Evolutionary conservation across 2,797 vertebrate species (phyloP).

Genomic region (Phaenicophaeus curvirostris): DNA sequence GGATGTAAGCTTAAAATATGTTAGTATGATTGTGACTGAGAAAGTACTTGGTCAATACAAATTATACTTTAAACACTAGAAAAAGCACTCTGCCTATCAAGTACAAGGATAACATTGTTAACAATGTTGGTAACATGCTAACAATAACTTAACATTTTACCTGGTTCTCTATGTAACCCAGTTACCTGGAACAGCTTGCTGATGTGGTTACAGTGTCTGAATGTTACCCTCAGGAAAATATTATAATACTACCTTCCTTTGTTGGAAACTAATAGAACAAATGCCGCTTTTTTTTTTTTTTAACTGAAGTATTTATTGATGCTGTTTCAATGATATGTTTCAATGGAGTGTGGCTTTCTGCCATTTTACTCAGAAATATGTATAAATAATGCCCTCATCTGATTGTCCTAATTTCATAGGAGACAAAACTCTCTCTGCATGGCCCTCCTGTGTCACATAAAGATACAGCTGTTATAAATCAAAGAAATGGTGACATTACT

Average conservation of each 20-base stretch:
- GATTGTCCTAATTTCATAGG: slow-evolving; percentile 64
- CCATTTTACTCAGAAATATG: slow-evolving; percentile 38
- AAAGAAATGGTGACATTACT: slow-evolving; percentile 63
- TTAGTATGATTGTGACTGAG: not conserved
- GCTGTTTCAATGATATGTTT: not conserved
- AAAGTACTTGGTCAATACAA: not conserved
- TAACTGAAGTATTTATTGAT: not conserved
- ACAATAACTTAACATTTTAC: not conserved
- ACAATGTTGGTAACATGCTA: not conserved
- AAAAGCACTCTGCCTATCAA: not conserved
- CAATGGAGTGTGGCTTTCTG: not conserved
- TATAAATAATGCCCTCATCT: slow-evolving; percentile 29
- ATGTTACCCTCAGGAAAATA: not conserved
- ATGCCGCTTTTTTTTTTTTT: not conserved
- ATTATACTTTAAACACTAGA: not conserved
- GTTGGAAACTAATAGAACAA: not conserved
- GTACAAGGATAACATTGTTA: not conserved
- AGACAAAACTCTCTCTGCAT: slow-evolving; percentile 52
- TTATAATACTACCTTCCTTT: not conserved
- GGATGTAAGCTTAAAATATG: not conserved
- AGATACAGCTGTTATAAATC: slow-evolving; percentile 71
- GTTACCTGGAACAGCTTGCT: not conserved
- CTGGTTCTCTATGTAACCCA: not conserved
- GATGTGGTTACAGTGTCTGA: not conserved
- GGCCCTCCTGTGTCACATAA: slow-evolving; percentile 57